phyloP scores from a whole-genome alignment of 2,797 vertebrate species.

The Silurus lanzhouensis region DNA sequence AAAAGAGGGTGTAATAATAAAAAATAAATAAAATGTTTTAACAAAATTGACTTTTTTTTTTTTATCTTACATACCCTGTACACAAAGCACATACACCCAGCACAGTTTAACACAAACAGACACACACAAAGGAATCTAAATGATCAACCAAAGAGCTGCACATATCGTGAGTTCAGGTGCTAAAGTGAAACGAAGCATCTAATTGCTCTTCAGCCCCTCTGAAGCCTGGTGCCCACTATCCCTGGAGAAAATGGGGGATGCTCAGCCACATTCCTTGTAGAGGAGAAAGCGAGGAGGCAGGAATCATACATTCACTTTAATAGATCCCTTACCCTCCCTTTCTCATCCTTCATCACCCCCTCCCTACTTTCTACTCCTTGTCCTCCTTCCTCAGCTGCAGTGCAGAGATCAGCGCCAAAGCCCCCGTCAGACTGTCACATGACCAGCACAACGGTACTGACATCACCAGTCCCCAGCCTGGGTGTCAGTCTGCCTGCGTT shows the following conservation, averaged over 20 bases:
- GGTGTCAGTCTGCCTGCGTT: slow-evolving; percentile 76
- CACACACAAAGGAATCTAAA: slow-evolving; percentile 52
- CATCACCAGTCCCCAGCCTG: slow-evolving; percentile 71
- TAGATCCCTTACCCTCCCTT: slow-evolving; percentile 30
- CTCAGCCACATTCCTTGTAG: slow-evolving; percentile 9
- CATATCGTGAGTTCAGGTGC: slow-evolving; percentile 62
- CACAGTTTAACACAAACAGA: neutral
- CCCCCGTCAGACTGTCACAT: slow-evolving; percentile 77
- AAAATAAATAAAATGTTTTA: neutral
- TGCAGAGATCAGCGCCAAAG: slow-evolving; percentile 79
- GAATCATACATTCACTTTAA: slow-evolving; percentile 57
- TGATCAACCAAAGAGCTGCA: neutral
- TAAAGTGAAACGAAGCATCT: slow-evolving; percentile 67
- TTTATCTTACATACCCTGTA: neutral
- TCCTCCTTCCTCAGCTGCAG: slow-evolving; percentile 78
- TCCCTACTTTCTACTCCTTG: slow-evolving; percentile 9
- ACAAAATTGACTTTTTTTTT: neutral
- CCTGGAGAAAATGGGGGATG: slow-evolving; percentile 43
- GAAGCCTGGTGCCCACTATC: slow-evolving; percentile 25
- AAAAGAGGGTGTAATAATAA: neutral
- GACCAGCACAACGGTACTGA: slow-evolving; percentile 77
- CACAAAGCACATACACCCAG: neutral
- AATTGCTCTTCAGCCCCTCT: slow-evolving; percentile 60
- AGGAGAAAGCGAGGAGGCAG: slow-evolving; percentile 43
- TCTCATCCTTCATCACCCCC: slow-evolving; percentile 34